Percentiles rank a stretch among this genome's conserved stretches.
Conservation (phyloP, 2,797 vertebrate genomes). For the Falco berigora region DNA sequence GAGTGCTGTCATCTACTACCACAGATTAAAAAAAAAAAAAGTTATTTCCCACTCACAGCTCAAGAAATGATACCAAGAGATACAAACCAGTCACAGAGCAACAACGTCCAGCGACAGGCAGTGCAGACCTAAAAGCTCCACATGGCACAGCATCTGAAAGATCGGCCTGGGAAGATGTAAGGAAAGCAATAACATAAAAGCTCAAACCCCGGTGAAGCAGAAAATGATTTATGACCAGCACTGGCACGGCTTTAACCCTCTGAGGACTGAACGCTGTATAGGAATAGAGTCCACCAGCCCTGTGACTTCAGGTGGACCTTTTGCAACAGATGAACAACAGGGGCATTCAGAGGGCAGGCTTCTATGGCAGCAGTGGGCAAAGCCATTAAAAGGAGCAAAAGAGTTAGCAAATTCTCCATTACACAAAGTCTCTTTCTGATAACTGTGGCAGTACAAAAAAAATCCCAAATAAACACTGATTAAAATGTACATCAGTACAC, state of each 20-base stretch:
- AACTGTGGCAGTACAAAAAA: background rate
- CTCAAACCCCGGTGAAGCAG: background rate
- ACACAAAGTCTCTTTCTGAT: background rate
- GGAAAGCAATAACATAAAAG: background rate
- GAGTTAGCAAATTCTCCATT: background rate
- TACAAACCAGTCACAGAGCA: background rate
- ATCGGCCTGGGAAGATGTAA: background rate
- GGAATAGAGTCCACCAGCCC: background rate
- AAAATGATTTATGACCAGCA: background rate
- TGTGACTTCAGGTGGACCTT: background rate
- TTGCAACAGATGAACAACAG: background rate
- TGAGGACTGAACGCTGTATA: background rate
- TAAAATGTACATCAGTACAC: too few relatives aligned
- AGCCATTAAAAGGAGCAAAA: background rate
- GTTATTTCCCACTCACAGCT: background rate
- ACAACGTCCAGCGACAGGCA: accelerated
- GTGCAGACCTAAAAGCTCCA: background rate
- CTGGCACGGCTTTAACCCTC: background rate
- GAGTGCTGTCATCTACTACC: background rate
- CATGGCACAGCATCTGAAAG: accelerated
- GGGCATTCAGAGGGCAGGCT: background rate
- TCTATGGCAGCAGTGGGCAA: background rate
- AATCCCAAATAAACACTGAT: background rate
- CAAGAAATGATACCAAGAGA: background rate
- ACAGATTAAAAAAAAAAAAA: background rate